Evolutionary conservation across 2,113 vertebrate genomes (phyloP).

Genomic region (Eubucco bourcierii): DNA sequence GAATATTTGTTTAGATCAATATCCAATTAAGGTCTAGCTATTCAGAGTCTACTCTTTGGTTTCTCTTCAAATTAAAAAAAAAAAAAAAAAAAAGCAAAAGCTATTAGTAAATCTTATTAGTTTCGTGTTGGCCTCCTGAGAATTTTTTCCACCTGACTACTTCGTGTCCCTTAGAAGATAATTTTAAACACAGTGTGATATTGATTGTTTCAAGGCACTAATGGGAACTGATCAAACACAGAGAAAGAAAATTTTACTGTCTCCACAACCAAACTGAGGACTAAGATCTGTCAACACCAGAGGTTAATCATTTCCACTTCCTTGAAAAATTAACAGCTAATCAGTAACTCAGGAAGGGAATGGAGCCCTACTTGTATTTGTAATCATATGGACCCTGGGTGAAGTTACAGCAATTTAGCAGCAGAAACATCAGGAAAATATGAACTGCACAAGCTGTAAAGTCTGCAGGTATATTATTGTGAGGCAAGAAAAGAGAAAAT

Average conservation of each 20-base stretch:
- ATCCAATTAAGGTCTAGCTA: slow-evolving; percentile 68
- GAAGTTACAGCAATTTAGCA: not conserved
- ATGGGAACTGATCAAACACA: slow-evolving; percentile 48
- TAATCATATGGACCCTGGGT: not conserved
- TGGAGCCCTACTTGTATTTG: not conserved
- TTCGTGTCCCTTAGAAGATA: slow-evolving; percentile 51
- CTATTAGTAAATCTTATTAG: slow-evolving; percentile 75
- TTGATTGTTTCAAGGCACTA: slow-evolving; percentile 50
- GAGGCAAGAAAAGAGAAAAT: not conserved
- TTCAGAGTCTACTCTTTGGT: slow-evolving; percentile 35
- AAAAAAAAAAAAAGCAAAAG: slow-evolving; percentile 13
- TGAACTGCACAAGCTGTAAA: not conserved
- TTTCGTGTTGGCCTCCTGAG: slow-evolving; percentile 67
- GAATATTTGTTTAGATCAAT: slow-evolving; percentile 75
- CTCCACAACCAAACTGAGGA: not conserved
- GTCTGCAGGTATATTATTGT: not conserved
- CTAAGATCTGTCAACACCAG: not conserved
- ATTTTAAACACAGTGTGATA: slow-evolving; percentile 71
- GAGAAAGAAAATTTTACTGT: slow-evolving; percentile 4
- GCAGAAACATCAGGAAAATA: not conserved
- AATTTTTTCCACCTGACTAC: slow-evolving; percentile 58
- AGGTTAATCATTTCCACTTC: slow-evolving; percentile 20
- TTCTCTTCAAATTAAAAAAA: slow-evolving; percentile 54
- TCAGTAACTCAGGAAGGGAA: not conserved
- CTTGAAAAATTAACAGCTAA: slow-evolving; percentile 1